Percentiles rank a stretch among this genome's conserved stretches.
Evolutionary conservation across 1,140 invertebrate genomes (phyloP).

Genomic region (Grapholita molesta): DNA sequence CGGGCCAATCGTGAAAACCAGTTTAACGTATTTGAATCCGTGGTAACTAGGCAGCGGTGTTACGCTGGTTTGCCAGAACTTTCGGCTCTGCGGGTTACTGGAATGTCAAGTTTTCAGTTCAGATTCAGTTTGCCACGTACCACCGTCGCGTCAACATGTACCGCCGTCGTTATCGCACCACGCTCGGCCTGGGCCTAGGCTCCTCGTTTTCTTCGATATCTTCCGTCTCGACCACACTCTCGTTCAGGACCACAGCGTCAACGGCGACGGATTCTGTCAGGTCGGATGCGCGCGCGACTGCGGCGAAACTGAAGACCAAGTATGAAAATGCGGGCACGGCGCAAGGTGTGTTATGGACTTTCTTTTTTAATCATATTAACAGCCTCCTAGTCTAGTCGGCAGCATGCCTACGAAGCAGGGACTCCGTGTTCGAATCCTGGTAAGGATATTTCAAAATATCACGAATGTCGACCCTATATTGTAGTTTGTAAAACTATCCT

Average conservation of each 20-base stretch:
- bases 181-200: constrained; percentile 60
- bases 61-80: not conserved
- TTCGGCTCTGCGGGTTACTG: not conserved
- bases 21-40: not conserved
- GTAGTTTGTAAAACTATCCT: no score
- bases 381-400: no score
- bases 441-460: no score
- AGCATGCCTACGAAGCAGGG: no score
- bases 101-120: not conserved
- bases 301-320: constrained; percentile 70
- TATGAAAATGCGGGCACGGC: constrained; percentile 69
- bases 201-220: constrained; percentile 66
- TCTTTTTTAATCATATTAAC: not conserved
- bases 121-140: constrained; percentile 42
- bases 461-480: no score
- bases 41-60: not conserved
- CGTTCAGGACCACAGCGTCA: constrained; percentile 50
- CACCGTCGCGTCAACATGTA: constrained; percentile 51
- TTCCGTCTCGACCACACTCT: constrained; percentile 63
- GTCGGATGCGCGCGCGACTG: constrained; percentile 65
- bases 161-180: constrained; percentile 67
- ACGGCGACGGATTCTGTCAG: constrained; percentile 54
- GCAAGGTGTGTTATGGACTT: constrained; percentile 50
- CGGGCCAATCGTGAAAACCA: not conserved
- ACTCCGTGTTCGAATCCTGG: no score